Evolutionary conservation across 2,888 invertebrate genomes (phyloP).

Genomic region (Nectonema munidae): DNA sequence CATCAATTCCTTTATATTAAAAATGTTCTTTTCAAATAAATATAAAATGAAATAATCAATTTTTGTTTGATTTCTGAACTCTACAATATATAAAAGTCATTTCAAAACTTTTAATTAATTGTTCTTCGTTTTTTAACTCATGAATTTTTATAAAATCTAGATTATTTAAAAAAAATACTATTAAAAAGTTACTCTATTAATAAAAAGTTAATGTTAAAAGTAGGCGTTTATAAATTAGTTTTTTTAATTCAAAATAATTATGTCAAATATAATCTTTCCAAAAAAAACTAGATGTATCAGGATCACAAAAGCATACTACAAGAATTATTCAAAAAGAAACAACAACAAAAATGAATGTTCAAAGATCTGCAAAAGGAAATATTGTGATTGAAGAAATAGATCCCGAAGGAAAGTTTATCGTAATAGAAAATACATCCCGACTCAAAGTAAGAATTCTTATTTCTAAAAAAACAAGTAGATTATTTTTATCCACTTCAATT

Average conservation of each 20-base stretch:
- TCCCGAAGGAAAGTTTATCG: conserved; percentile 8
- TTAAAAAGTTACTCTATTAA: no score
- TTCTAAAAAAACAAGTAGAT: background rate
- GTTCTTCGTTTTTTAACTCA: no score
- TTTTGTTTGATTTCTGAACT: no score
- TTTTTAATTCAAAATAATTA: background rate
- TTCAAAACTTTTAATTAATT: no score
- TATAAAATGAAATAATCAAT: no score
- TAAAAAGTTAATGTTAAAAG: no score
- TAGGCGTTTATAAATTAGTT: background rate
- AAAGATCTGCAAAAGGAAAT: conserved; percentile 8
- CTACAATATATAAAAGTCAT: no score
- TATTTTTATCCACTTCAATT: no score
- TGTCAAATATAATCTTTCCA: background rate
- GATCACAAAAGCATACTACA: background rate
- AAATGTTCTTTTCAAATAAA: no score
- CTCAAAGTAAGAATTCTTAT: conserved; percentile 2
- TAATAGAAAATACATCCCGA: conserved; percentile 6
- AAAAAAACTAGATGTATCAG: background rate
- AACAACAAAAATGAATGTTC: conserved; percentile 9
- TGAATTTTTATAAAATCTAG: no score
- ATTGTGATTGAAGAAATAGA: conserved; percentile 6
- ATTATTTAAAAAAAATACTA: no score
- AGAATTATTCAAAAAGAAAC: conserved; percentile 9
- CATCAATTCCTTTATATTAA: no score